A percentile compares a stretch with the other conserved stretches of the same genome.
Conservation (phyloP, 2,888 invertebrate genomes). For the Dolichomitus sp. region DNA sequence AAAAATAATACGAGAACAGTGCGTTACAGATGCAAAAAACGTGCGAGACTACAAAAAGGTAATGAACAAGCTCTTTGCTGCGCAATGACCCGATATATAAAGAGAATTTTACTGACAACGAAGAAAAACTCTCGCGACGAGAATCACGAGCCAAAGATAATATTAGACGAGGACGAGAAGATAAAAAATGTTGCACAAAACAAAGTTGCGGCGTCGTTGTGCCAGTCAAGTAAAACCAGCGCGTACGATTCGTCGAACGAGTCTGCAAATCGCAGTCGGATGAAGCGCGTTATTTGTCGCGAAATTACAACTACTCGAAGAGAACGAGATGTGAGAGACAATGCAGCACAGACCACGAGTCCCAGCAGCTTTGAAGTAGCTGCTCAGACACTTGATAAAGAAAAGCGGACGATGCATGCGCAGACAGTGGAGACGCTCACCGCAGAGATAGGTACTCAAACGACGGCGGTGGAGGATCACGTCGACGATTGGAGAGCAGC, state of each 20-base stretch:
- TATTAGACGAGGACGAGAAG: neutral
- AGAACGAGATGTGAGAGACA: neutral
- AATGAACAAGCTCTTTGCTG: neutral
- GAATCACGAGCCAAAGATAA: constrained; percentile 11
- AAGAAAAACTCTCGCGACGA: neutral
- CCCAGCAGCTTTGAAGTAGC: neutral
- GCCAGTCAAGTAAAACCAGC: neutral
- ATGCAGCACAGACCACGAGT: constrained; percentile 5
- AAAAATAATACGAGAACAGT: neutral
- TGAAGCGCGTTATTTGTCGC: neutral
- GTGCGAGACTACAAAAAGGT: neutral
- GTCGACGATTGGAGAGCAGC: neutral
- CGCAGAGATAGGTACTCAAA: neutral
- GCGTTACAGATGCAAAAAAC: constrained; percentile 13
- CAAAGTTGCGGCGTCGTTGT: neutral
- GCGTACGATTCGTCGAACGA: constrained; percentile 7
- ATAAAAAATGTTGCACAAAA: neutral
- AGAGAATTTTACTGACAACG: constrained; percentile 8
- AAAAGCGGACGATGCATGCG: neutral
- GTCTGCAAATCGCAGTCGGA: no score
- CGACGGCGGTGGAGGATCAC: neutral
- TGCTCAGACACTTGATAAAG: no score
- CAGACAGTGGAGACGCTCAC: neutral
- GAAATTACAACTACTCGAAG: neutral
- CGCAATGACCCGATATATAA: constrained; percentile 6